These are phyloP conservation scores for Rhopilema esculentum DNA, from an alignment of 30 jellyfish, hydroid and myxozoan species.

Conservation along the genomic window DNA sequence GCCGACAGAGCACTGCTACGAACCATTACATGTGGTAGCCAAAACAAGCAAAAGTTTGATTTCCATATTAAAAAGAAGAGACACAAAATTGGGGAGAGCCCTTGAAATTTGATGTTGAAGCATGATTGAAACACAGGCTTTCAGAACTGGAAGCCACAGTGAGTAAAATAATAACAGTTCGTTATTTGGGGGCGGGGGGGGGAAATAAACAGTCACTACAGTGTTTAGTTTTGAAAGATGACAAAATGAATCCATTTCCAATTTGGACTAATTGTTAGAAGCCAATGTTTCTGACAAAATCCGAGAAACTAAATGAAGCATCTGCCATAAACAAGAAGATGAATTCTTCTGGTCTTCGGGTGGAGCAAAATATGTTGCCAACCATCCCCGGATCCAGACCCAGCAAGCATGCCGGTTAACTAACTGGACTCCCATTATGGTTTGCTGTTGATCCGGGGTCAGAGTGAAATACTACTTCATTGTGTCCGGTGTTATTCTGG, in stretches of 20 bases:
- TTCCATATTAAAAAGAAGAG: slow-evolving; percentile 5
- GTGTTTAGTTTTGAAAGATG: background rate
- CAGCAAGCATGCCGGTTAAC: background rate
- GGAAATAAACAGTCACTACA: background rate
- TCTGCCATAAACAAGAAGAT: too few relatives aligned
- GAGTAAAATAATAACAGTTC: too few relatives aligned
- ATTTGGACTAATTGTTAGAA: too few relatives aligned
- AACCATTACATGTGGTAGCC: slow-evolving; percentile 27
- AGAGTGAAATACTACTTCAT: background rate
- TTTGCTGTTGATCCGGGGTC: too few relatives aligned
- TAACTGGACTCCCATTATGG: background rate
- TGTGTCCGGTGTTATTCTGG: background rate
- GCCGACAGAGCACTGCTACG: background rate
- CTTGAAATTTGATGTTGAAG: slow-evolving; percentile 51
- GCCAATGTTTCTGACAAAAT: too few relatives aligned
- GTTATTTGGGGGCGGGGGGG: too few relatives aligned
- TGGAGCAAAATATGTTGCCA: too few relatives aligned
- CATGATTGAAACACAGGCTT: slow-evolving; percentile 41
- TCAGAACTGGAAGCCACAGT: slow-evolving; percentile 18
- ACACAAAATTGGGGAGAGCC: slow-evolving; percentile 21
- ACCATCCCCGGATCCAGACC: background rate
- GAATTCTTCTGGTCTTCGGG: too few relatives aligned
- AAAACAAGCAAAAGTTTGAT: slow-evolving; percentile 47
- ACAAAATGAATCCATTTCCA: too few relatives aligned
- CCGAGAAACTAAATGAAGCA: too few relatives aligned